Percentiles rank a stretch among this genome's conserved stretches.
phyloP scores from a whole-genome alignment of 2,888 invertebrate genomes.

The Tiliacea citrago region DNA sequence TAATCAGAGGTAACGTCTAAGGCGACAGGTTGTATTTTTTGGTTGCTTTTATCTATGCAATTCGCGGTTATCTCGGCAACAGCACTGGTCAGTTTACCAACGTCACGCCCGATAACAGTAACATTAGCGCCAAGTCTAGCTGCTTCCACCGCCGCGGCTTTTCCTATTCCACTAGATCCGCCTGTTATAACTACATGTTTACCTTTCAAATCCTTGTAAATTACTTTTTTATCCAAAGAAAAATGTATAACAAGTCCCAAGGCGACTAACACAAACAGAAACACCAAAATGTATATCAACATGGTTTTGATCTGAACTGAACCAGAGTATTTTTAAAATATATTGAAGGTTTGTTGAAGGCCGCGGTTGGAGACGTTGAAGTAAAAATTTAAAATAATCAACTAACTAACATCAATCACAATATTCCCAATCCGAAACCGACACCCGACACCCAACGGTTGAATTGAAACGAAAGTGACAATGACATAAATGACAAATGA shows the following conservation, averaged over 20 bases:
- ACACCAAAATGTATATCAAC: slow-evolving; percentile 58
- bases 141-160: slow-evolving; percentile 94
- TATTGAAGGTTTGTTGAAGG: no score
- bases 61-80: slow-evolving; percentile 88
- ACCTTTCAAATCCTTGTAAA: slow-evolving; percentile 81
- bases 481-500: no score
- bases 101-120: slow-evolving; percentile 96
- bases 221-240: slow-evolving; percentile 75
- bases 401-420: no score
- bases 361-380: no score
- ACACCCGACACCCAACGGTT: no score
- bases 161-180: slow-evolving; percentile 99
- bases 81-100: slow-evolving; percentile 92
- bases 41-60: slow-evolving; percentile 69
- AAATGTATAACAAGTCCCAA: slow-evolving; percentile 70
- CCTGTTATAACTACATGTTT: slow-evolving; percentile 96
- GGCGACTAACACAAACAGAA: slow-evolving; percentile 61
- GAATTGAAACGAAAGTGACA: no score
- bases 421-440: no score
- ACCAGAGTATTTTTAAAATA: not conserved
- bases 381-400: no score
- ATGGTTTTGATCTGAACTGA: slow-evolving; percentile 27
- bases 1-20: slow-evolving; percentile 93
- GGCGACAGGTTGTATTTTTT: slow-evolving; percentile 91
- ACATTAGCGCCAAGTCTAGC: slow-evolving; percentile 96